phyloP scores from a whole-genome alignment of 2,797 vertebrate species.

The Adrianichthys oophorus region DNA sequence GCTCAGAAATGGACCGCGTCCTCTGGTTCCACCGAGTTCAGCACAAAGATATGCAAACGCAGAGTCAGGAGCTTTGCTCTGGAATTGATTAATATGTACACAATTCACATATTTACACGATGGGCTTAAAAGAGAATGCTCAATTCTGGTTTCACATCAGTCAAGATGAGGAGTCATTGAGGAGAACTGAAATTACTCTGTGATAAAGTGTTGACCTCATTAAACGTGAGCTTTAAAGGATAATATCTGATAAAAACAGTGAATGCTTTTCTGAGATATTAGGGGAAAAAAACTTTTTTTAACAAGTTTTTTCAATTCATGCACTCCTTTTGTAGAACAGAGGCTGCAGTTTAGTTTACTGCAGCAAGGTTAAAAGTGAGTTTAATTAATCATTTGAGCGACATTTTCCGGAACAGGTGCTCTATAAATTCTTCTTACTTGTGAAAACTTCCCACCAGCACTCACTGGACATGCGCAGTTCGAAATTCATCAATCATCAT shows the following conservation, averaged over 20 bases:
- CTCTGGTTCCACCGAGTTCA: slow-evolving; percentile 19
- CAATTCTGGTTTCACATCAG: neutral
- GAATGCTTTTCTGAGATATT: neutral
- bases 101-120: too few species aligned
- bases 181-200: too few species aligned
- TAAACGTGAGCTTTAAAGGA: too few species aligned
- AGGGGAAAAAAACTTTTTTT: neutral
- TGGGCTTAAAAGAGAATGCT: neutral
- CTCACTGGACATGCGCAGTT: too few species aligned
- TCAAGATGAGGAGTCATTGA: too few species aligned
- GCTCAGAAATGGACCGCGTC: slow-evolving; percentile 2
- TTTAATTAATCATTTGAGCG: neutral
- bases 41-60: slow-evolving; percentile 12
- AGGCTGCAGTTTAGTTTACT: neutral
- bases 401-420: neutral
- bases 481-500: too few species aligned
- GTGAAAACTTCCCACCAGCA: too few species aligned
- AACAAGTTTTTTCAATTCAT: neutral
- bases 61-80: slow-evolving; percentile 4
- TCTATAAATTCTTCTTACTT: too few species aligned
- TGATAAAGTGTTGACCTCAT: too few species aligned
- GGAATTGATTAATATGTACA: slow-evolving; percentile 1
- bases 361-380: neutral
- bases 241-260: neutral
- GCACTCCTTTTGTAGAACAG: neutral